Evolutionary conservation across 2,888 invertebrate species (phyloP), one percentile per base, ranked within the genome.

Genomic region (Pristionchus fissidentatus): DNA sequence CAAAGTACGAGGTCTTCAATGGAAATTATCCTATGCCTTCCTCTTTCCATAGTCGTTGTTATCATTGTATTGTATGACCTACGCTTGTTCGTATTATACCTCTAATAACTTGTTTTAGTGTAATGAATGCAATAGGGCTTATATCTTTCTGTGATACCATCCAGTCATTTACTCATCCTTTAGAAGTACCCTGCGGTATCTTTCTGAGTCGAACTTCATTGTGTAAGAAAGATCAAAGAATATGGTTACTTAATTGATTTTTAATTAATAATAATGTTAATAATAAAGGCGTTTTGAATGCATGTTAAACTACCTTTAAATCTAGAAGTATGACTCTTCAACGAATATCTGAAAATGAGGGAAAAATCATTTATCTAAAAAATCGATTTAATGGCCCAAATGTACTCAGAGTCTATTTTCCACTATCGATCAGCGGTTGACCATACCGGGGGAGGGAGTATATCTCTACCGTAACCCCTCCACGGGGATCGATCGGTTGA

Each of bases 31-130:
- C 32, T 29, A 49, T 77, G 75, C 75, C 75, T 77, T 46, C n/a
- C 32, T 77, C 75, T 77, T 77, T 77, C 75, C 75, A 49, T 77
- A 32, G 32, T 49, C 32, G 29, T n/a, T n/a, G 22, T 77, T 41
- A 26, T 77, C 41, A 77, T n/a, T n/a, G n/a, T n/a, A n/a, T n/a
- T n/a, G n/a, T 62, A 62, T 13, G 4, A 55, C 22, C 22, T n/a
- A n/a, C n/a, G n/a, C n/a, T n/a, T n/a, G 22, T 55, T 15, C 22
- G 1, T 41, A 26, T 0, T 41, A 43, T 26, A 41, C n/a, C 29
- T 41, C 41, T 70, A 70, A 70, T 70, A 70, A 70, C 43, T 70
- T n/a, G 38, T 66, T n/a, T 70, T 70, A 38, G 43, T 70, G 70
- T 70, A 38, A 41, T 41, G 38, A 13, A 70, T 70, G 70, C 70